A percentile compares a stretch with the other conserved stretches of the same genome.
Conservation (phyloP, 1,140 invertebrate species). For the Leptinotarsa defecta region DNA sequence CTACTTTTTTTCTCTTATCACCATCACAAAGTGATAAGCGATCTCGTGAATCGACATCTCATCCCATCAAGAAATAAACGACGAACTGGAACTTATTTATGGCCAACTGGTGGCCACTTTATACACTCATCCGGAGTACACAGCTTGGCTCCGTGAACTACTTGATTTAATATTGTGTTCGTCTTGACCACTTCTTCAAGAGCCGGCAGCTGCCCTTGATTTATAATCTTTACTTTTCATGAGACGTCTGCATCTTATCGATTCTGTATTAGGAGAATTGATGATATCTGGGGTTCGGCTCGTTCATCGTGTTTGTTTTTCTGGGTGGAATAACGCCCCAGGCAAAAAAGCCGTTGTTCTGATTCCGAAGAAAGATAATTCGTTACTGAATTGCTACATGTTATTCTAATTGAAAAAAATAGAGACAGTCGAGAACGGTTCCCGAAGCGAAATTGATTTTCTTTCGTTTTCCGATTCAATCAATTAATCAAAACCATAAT, state of each 20-base stretch:
- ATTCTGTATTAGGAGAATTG: conserved; percentile 6
- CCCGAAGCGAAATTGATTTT: no score
- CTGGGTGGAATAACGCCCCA: not conserved
- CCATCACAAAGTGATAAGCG: no score
- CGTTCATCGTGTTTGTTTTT: not conserved
- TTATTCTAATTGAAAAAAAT: no score
- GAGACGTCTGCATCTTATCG: conserved; percentile 5
- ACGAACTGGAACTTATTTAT: not conserved
- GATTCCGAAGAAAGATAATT: not conserved
- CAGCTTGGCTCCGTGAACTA: conserved; percentile 7
- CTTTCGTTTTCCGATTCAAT: no score
- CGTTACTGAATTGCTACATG: no score
- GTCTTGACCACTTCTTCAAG: not conserved
- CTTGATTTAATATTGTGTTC: conserved; percentile 6
- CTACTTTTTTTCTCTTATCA: no score
- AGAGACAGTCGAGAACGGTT: no score
- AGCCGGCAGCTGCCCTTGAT: conserved; percentile 4
- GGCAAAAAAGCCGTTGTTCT: not conserved
- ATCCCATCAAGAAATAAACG: not conserved
- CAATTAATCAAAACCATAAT: no score
- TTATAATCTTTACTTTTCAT: conserved; percentile 9
- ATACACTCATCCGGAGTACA: not conserved
- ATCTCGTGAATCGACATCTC: no score
- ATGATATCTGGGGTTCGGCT: not conserved
- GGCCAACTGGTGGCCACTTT: conserved; percentile 4